These are phyloP conservation scores for Flexamia atlantica DNA, from an alignment of 2,888 invertebrate genomes.

Conservation along the genomic window DNA sequence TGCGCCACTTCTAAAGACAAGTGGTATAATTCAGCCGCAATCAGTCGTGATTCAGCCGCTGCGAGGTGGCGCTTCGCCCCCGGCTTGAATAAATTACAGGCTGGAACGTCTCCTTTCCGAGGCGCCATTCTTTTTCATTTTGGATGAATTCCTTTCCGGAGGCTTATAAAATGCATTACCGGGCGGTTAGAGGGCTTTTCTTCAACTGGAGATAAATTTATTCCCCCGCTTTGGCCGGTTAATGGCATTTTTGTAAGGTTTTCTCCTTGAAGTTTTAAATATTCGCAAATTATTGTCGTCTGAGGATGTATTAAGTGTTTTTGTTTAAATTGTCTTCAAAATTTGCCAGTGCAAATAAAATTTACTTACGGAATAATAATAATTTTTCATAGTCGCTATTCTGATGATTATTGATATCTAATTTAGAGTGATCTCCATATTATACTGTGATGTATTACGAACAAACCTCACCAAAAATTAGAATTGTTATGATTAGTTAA, in stretches of 20 bases:
- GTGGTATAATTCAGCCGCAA: slow-evolving; percentile 57
- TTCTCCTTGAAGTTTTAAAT: not conserved
- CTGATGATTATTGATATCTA: no score
- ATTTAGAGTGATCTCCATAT: no score
- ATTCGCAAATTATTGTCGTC: no score
- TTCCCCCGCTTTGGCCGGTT: slow-evolving; percentile 21
- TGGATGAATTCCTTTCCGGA: slow-evolving; percentile 58
- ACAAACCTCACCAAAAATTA: no score
- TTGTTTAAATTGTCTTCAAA: no score
- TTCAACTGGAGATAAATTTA: slow-evolving; percentile 46
- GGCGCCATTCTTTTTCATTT: slow-evolving; percentile 56
- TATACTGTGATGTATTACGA: no score
- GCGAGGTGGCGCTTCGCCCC: slow-evolving; percentile 41
- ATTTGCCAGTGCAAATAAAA: no score
- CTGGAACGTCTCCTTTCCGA: slow-evolving; percentile 45
- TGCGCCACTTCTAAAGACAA: slow-evolving; percentile 59
- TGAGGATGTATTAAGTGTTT: no score
- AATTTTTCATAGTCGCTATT: no score
- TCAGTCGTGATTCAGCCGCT: slow-evolving; percentile 54
- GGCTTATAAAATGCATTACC: slow-evolving; percentile 59
- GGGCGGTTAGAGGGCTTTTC: slow-evolving; percentile 54
- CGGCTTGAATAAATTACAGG: slow-evolving; percentile 48
- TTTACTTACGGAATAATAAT: no score
- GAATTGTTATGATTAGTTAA: no score
- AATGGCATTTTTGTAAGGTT: slow-evolving; percentile 16